Evolutionary conservation across 1,140 invertebrate genomes (phyloP), one percentile per base, ranked within the genome.

Genomic region (Ceratina japonica): DNA sequence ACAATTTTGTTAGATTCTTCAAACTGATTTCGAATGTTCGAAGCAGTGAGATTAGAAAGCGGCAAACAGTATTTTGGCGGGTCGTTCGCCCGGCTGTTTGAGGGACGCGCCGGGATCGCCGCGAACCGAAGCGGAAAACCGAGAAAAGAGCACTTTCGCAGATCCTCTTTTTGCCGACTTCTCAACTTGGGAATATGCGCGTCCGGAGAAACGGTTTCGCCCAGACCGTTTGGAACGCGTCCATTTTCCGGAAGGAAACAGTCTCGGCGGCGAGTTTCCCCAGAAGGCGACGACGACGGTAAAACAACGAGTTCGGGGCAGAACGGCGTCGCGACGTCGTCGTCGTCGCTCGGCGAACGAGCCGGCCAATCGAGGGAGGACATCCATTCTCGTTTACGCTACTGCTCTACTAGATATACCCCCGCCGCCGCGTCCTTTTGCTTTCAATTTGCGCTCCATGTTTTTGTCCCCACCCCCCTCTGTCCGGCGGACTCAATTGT

Each of bases 181-280:
- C 20, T 15, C 75, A 20, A 51, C 58, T 56, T 24, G 3, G 68
- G 68, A 72, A 72, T 63, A 71, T 24, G 73, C n/a, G 15, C 13
- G 49, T 49, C 22, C 20, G 66, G 56, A 16, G 16, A 18, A 51
- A 10, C 49, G 15, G 16, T 13, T 75, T 58, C 16, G 20, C 52
- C 24, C 65, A 37, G 75, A 71, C 54, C 22, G 75, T 16, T 77
- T 77, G 75, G 75, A 77, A 71, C 61, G 75, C 68, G 68, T 72
- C 75, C 75, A 77, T 77, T 77, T 77, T 56, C 56, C 58, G 58
- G 66, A 52, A 71, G 58, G n/a, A 62, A 66, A 15, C 51, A 16
- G 65, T 51, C 27, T 31, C 49, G 68, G 44, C 22, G n/a, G 20
- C 20, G 56, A 44, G 20, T 54, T 71, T 31, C n/a, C 68, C 27